Conservation (phyloP, 2,888 invertebrate species). For the Hypena proboscidalis region DNA sequence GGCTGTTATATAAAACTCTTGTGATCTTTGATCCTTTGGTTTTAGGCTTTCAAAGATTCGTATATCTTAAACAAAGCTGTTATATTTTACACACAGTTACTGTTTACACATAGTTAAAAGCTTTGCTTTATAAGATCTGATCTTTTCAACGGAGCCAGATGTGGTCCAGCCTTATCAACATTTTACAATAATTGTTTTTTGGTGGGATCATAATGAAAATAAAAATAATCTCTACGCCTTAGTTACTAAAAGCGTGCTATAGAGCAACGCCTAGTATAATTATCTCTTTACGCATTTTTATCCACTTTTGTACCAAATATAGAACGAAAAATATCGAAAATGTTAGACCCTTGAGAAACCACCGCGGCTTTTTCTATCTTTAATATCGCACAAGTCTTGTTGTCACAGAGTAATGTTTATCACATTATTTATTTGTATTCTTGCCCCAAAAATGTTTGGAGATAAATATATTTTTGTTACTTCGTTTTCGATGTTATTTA, state of each 20-base stretch:
- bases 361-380: neutral
- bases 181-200: too few relatives aligned
- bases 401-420: conserved; percentile 7
- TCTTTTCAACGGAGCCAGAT: too few relatives aligned
- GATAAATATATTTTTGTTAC: conserved; percentile 5
- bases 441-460: neutral
- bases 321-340: conserved; percentile 17
- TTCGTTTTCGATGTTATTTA: conserved; percentile 2
- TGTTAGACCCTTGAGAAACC: conserved; percentile 23
- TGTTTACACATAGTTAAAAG: too few relatives aligned
- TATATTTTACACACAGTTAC: too few relatives aligned
- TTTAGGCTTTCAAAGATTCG: too few relatives aligned
- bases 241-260: too few relatives aligned
- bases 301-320: conserved; percentile 2
- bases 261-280: too few relatives aligned
- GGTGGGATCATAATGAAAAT: too few relatives aligned
- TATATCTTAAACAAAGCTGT: too few relatives aligned
- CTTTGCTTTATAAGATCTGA: too few relatives aligned
- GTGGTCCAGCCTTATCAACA: too few relatives aligned
- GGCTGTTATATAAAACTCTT: conserved; percentile 3
- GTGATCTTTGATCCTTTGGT: neutral
- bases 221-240: too few relatives aligned
- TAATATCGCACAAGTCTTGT: conserved; percentile 7
- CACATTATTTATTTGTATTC: conserved; percentile 8
- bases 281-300: conserved; percentile 5